Evolutionary conservation across 2,113 vertebrate species (phyloP).

Genomic region (Mus spicilegus): DNA sequence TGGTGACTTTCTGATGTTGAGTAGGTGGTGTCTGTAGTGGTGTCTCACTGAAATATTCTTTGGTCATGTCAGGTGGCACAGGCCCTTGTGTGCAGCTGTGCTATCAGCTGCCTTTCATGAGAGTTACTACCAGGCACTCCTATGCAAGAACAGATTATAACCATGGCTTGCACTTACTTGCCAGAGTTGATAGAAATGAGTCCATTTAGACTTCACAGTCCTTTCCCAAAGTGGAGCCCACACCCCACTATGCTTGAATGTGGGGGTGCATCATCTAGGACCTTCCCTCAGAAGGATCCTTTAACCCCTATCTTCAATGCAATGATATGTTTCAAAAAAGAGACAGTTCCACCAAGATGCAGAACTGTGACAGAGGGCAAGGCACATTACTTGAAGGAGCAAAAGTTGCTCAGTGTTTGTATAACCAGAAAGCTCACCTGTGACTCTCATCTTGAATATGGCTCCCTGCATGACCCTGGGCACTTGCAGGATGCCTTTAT

Average conservation of each 20-base stretch:
- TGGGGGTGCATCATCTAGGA: fast-evolving
- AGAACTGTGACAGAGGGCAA: background rate
- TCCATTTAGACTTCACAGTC: background rate
- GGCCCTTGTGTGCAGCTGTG: background rate
- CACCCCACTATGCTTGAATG: fast-evolving
- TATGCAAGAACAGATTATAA: background rate
- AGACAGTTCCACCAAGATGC: fast-evolving
- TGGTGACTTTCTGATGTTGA: background rate
- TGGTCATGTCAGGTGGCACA: background rate
- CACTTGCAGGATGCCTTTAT: background rate
- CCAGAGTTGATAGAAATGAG: background rate
- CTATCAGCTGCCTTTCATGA: background rate
- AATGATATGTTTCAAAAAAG: background rate
- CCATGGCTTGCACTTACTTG: background rate
- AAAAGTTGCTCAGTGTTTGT: background rate
- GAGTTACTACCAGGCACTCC: background rate
- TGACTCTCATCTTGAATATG: background rate
- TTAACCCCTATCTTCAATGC: background rate
- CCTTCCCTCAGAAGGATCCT: fast-evolving
- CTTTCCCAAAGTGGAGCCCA: background rate
- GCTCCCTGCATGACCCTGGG: fast-evolving
- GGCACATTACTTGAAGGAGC: too few relatives aligned
- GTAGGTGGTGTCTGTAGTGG: background rate
- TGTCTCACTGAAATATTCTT: background rate
- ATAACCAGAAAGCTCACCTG: background rate